Evolutionary conservation across 1,140 invertebrate species (phyloP).

Genomic region (Tetragnatha versicolor): DNA sequence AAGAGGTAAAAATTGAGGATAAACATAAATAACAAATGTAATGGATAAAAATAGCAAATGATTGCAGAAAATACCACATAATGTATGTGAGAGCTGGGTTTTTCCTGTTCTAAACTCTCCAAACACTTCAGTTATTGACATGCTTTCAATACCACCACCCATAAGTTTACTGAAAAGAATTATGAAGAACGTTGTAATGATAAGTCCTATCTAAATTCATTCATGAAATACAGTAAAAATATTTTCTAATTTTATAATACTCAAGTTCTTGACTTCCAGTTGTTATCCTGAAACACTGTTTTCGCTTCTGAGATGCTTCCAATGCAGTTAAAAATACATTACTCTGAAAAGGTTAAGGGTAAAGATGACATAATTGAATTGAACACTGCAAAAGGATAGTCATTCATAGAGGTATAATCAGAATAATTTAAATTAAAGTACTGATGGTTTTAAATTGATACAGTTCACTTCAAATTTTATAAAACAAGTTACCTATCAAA

Average conservation of each 20-base stretch:
- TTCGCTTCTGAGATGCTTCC: constrained; percentile 76
- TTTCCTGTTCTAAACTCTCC: constrained; percentile 71
- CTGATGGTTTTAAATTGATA: no score
- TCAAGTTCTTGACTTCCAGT: constrained; percentile 78
- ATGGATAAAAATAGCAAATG: neutral
- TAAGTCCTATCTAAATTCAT: neutral
- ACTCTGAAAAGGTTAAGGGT: constrained; percentile 14
- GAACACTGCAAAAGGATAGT: no score
- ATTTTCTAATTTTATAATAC: constrained; percentile 49
- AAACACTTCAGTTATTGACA: constrained; percentile 69
- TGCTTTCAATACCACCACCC: constrained; percentile 68
- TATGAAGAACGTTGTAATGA: neutral
- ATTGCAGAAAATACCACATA: constrained; percentile 55
- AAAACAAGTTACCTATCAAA: neutral
- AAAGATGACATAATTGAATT: no score
- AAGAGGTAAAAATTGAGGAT: neutral
- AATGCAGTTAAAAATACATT: constrained; percentile 75
- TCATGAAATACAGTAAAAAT: neutral
- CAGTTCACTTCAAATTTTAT: no score
- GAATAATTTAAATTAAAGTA: no score
- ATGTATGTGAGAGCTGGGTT: constrained; percentile 59
- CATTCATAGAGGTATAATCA: no score
- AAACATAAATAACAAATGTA: neutral
- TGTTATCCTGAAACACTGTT: constrained; percentile 75
- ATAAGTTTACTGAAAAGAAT: constrained; percentile 67